Base-by-base conservation (phyloP, 2,113 vertebrate genomes). In the Gallinago undulata region DNA sequence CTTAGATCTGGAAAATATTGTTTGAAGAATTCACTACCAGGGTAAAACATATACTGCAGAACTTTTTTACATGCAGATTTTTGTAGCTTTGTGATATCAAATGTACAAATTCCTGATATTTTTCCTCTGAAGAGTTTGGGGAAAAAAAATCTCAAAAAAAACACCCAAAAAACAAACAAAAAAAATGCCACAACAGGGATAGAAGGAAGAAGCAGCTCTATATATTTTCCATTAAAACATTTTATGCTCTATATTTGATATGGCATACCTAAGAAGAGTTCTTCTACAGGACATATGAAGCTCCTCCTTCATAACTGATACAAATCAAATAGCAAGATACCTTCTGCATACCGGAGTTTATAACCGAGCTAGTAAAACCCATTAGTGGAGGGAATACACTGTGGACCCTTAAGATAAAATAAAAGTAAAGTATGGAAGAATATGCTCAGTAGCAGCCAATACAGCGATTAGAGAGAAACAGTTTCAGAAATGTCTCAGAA, bases 51-150 rank as follows among this genome's bases (percentile, higher is more conserved):
- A 19, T 92, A 30, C 21, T 56, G 11, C 14, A 37, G 24, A 74
- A 59, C 4, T 7, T 84, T 74, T 62, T 62, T 41, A 70, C 7
- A 60, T 17, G 23, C 5, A 48, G 19, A 51, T 56, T 84, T 93
- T 74, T 77, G 8, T 37, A 56, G 13, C 22, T 55, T 55, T n/a
- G 7, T 45, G 22, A 43, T 59, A 35, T 8, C 30, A 55, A 90
- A n/a, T 0, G 2, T 33, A 7, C 4, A 84, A 77, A 67, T 70
- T 28, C 23, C 4, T 24, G 1, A 56, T 16, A 48, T 2, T 2
- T 67, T 80, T 82, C 35, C 41, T 60, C 28, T 51, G 16, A 74
- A 62, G 4, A 3, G 2, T 23, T 63, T 73, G 51, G 55, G 3
- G 41, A 48, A 28, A 35, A 57, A 82, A n/a, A 35, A 39, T 10